Evolutionary conservation across 2,113 vertebrate genomes (phyloP).

Genomic region (Bostrychus sinensis): DNA sequence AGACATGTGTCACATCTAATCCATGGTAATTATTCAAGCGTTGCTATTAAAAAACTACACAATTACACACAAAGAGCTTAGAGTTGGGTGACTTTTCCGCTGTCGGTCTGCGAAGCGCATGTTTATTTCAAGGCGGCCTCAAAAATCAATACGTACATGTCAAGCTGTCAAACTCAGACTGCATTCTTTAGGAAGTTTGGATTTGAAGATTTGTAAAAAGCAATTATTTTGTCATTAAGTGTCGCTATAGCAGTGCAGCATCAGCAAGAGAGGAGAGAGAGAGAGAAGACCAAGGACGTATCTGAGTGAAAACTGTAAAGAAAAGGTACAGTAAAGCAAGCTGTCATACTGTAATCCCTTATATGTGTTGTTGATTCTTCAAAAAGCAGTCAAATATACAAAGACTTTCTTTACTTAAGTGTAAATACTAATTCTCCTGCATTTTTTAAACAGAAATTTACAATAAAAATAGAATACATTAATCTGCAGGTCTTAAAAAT

Average conservation of each 20-base stretch:
- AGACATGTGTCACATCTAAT: conserved; percentile 7
- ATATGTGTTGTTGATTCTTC: too few species aligned
- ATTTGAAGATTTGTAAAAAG: neutral
- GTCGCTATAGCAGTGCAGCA: neutral
- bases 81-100: neutral
- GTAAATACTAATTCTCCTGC: too few species aligned
- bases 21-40: neutral
- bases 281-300: too few species aligned
- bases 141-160: conserved; percentile 8
- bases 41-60: neutral
- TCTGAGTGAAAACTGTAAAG: too few species aligned
- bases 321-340: too few species aligned
- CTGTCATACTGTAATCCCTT: too few species aligned
- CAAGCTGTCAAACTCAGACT: neutral
- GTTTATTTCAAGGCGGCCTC: neutral
- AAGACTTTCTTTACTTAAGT: too few species aligned
- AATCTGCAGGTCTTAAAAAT: too few species aligned
- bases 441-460: too few species aligned
- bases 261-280: neutral
- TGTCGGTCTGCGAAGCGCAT: neutral
- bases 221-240: conserved; percentile 4
- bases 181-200: neutral
- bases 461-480: too few species aligned
- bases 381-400: too few species aligned
- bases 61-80: neutral